These are phyloP conservation scores for Listrodromus nycthemerus DNA, from an alignment of 2,888 invertebrate species.

Conservation along the genomic window DNA sequence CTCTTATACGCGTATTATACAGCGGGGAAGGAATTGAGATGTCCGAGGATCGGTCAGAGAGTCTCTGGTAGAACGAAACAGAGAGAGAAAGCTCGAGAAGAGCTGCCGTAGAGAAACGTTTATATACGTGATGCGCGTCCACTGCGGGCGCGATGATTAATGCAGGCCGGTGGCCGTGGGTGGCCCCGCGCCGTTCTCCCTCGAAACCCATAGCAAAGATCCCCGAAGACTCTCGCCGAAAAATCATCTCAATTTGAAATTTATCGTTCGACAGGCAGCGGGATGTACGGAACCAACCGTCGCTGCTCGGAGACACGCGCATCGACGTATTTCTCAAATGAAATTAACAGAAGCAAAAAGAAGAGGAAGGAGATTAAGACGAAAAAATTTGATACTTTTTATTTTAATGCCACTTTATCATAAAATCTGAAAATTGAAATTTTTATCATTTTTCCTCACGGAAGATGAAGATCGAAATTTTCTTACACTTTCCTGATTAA, in stretches of 20 bases:
- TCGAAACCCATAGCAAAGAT: slow-evolving; percentile 32
- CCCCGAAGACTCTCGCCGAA: slow-evolving; percentile 55
- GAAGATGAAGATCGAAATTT: no score
- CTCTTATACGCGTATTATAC: slow-evolving; percentile 37
- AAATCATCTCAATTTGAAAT: slow-evolving; percentile 65
- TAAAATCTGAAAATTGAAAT: no score
- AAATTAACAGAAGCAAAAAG: slow-evolving; percentile 5
- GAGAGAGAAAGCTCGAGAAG: slow-evolving; percentile 4
- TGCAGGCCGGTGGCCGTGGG: slow-evolving; percentile 67
- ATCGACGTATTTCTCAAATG: slow-evolving; percentile 40
- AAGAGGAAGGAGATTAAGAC: no score
- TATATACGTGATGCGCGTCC: slow-evolving; percentile 35
- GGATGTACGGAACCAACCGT: slow-evolving; percentile 42
- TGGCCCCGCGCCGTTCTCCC: slow-evolving; percentile 52
- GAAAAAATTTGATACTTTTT: no score
- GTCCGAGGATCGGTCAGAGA: slow-evolving; percentile 44
- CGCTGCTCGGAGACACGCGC: slow-evolving; percentile 34
- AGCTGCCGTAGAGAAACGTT: slow-evolving; percentile 27
- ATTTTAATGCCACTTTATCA: no score
- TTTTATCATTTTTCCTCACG: no score
- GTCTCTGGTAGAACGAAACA: slow-evolving; percentile 24
- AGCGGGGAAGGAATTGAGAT: slow-evolving; percentile 64
- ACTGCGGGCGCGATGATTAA: slow-evolving; percentile 67
- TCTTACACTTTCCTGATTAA: no score
- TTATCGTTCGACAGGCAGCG: slow-evolving; percentile 59